A percentile compares a stretch with the other conserved stretches of the same genome.
Conservation (phyloP, 1,140 invertebrate genomes). For the Whitmania pigra region DNA sequence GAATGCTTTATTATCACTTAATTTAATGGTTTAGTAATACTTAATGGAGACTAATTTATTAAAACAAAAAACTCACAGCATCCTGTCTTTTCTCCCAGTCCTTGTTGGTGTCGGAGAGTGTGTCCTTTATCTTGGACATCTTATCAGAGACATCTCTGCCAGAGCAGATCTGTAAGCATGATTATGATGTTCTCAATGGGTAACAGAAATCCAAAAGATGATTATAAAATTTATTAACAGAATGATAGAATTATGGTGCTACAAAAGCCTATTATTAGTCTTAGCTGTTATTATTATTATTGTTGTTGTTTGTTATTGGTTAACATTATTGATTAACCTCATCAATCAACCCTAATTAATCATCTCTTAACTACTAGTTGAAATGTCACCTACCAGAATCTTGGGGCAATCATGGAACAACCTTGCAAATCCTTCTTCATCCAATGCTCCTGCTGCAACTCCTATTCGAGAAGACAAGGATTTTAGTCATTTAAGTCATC, state of each 20-base stretch:
- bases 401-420: constrained; percentile 71
- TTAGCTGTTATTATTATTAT: no score
- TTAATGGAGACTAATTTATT: no score
- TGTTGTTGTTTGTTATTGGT: no score
- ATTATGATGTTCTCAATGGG: background rate
- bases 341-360: no score
- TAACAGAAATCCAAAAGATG: background rate
- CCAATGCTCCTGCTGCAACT: constrained; percentile 60
- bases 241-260: no score
- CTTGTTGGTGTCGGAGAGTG: constrained; percentile 63
- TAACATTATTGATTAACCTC: no score
- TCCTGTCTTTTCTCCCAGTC: constrained; percentile 88
- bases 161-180: constrained; percentile 54
- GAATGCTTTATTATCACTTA: no score
- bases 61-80: constrained; percentile 63
- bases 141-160: constrained; percentile 69
- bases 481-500: no score
- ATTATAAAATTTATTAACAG: background rate
- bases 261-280: no score
- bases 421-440: constrained; percentile 70
- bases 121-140: constrained; percentile 59
- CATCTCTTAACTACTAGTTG: background rate
- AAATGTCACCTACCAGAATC: constrained; percentile 46
- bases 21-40: no score
- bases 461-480: no score